Evolutionary conservation across 2,797 vertebrate species (phyloP), one percentile per base, ranked within the genome.

Genomic region (Thunnus albacares): DNA sequence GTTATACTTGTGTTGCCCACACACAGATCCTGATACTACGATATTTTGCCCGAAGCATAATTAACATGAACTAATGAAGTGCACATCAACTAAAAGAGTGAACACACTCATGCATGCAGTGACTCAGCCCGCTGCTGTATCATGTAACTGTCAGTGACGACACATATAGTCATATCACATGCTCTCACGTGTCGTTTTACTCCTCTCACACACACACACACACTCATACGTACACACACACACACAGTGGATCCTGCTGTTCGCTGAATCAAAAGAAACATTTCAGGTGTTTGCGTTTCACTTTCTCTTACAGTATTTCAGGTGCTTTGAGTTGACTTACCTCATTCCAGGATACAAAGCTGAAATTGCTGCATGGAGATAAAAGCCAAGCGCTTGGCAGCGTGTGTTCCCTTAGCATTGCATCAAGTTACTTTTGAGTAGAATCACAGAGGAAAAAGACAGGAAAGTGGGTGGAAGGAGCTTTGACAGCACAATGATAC

Each of bases 121-220:
- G 84, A 88, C 38, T 84, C 85, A 87, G 41, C n/a, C 58, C 57
- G 59, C 70, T 74, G 41, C 65, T 52, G 65, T 58, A 43, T 69
- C 68, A 57, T 10, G 56, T 56, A 18, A 35, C 30, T 11, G 73
- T 75, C 71, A 41, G 55, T 62, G 81, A 79, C 60, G 20, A 74
- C 78, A 58, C 65, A n/a, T 20, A 9, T 3, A 59, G 35, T 58
- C 47, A 66, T n/a, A 47, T 68, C 56, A 58, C 43, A 62, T 6
- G 18, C 53, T 15, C 15, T 61, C 55, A 59, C 65, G 7, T 35
- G 24, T 71, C 33, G 6, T 26, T 49, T 38, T 43, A 64, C 9
- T 33, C 47, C 47, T 24, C 43, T n/a, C 55, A 33, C 22, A 63
- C 1, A 22, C 38, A 63, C 1, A 22, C 38, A 47, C 63, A 43